Conservation (phyloP, 2,113 vertebrate genomes). For the Phalacrocorax aristotelis region DNA sequence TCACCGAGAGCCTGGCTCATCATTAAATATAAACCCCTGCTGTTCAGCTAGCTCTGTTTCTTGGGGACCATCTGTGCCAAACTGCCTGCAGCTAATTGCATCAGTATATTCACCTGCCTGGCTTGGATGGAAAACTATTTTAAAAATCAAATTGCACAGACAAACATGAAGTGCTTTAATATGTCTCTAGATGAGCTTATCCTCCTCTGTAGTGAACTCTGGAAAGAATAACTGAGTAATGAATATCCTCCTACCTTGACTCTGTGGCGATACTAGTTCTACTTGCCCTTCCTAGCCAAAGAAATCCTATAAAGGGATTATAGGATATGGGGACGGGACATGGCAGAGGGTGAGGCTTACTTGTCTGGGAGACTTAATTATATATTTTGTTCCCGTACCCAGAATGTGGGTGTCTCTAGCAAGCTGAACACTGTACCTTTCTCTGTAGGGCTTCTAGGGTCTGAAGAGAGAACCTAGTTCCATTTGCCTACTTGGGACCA, state of each 20-base stretch:
- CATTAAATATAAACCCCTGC: conserved; percentile 27
- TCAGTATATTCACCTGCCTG: conserved; percentile 7
- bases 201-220: neutral
- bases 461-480: neutral
- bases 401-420: neutral
- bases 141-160: neutral
- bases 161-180: neutral
- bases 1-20: conserved; percentile 21
- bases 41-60: neutral
- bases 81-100: conserved; percentile 18
- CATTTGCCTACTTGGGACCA: accelerated
- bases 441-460: neutral
- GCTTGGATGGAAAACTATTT: neutral
- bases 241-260: neutral
- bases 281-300: neutral
- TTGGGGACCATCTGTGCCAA: conserved; percentile 56
- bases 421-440: neutral
- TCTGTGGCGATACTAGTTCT: neutral
- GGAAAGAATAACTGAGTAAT: neutral
- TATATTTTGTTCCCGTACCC: neutral
- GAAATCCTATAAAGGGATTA: conserved; percentile 44
- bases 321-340: neutral
- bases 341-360: neutral
- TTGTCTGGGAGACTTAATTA: neutral
- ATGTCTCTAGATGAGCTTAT: neutral